phyloP scores from a whole-genome alignment of 2,113 vertebrate genomes.

The Mionectes macconnelli region DNA sequence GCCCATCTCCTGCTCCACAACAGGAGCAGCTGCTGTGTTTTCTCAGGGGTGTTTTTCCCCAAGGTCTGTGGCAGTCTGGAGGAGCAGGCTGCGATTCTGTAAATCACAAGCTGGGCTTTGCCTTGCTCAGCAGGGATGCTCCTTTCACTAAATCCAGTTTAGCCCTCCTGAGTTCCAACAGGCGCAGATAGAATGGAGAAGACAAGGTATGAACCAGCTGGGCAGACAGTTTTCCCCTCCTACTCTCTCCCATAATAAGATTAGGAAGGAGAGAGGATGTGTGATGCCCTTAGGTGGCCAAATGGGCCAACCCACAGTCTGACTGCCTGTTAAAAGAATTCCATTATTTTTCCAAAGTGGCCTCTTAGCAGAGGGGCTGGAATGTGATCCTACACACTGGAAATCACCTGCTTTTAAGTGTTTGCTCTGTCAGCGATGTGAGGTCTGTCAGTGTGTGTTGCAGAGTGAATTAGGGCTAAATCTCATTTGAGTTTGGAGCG shows the following conservation, averaged over 20 bases:
- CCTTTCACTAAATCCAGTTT: background rate
- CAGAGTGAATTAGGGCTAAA: background rate
- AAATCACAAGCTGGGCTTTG: background rate
- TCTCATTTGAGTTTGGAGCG: background rate
- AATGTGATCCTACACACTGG: background rate
- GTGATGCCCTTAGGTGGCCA: background rate
- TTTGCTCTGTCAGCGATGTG: background rate
- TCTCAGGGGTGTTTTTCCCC: background rate
- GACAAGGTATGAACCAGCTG: background rate
- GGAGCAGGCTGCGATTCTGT: background rate
- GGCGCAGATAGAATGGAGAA: background rate
- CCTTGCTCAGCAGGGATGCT: conserved; percentile 22
- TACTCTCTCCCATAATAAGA: background rate
- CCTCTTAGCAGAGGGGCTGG: background rate
- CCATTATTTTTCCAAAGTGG: background rate
- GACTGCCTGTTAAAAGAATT: background rate
- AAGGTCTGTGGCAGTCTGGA: background rate
- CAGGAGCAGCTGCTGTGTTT: background rate
- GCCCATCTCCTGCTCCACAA: background rate
- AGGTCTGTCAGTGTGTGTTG: background rate
- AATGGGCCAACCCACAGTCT: background rate
- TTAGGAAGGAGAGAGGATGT: background rate
- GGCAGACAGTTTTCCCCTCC: background rate
- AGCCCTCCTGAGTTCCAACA: background rate
- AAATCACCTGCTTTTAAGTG: background rate